Conservation (phyloP, 1,140 invertebrate genomes). For the Aporrectodea caliginosa region DNA sequence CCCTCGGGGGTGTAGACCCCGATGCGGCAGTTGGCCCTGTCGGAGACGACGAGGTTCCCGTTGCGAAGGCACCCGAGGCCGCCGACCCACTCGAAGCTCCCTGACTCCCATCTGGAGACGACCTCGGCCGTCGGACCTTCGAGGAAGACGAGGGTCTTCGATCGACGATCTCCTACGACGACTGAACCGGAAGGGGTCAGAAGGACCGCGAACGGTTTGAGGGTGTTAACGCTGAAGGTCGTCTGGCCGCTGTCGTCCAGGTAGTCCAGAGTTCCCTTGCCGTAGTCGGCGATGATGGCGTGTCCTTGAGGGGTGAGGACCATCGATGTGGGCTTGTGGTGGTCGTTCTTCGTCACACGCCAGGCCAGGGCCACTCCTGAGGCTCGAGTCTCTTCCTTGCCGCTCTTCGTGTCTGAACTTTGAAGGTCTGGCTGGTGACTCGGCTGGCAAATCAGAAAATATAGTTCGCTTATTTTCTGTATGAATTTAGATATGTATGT, state of each 20-base stretch:
- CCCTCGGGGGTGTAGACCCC: slow-evolving; percentile 20
- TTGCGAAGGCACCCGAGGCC: slow-evolving; percentile 21
- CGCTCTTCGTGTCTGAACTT: neutral
- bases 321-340: neutral
- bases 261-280: neutral
- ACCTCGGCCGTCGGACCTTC: neutral
- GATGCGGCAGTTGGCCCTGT: slow-evolving; percentile 20
- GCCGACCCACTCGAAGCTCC: slow-evolving; percentile 26
- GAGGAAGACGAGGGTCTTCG: neutral
- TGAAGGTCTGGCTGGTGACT: neutral
- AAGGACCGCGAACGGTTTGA: neutral
- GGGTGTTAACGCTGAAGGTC: neutral
- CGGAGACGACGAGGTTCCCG: slow-evolving; percentile 20
- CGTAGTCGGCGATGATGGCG: neutral
- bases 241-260: neutral
- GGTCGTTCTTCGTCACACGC: neutral
- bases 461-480: neutral
- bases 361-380: neutral
- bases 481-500: neutral
- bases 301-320: neutral
- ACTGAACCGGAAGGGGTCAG: neutral
- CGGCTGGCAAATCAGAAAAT: neutral
- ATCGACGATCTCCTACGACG: neutral
- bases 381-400: neutral
- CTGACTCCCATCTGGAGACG: neutral